Evolutionary conservation across 1,140 invertebrate genomes (phyloP), one percentile per base, ranked within the genome.

Genomic region (Laupala kohalensis): DNA sequence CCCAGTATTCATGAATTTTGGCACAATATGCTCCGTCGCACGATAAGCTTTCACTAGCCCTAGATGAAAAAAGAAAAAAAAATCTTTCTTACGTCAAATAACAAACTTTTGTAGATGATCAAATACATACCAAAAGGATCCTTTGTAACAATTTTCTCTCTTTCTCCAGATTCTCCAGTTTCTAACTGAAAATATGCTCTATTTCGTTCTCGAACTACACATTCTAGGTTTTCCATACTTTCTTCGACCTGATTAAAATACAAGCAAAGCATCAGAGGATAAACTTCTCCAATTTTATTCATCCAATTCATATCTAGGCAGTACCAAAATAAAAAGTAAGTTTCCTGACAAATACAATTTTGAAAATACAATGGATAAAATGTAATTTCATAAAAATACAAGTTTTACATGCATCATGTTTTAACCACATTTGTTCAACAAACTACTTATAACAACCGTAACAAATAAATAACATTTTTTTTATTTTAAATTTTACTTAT

Each of bases 191-290:
- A 90, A 81, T 93, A 97, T 5, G 97, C 97, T 76, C 86, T 83
- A 81, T 99, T 97, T 74, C 97, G 84, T 84, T 99, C 97, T 74
- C 91, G 84, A 0, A 99, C 89, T 6, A 99, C 93, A 30, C 83
- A 81, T 82, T 98, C 93, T 66, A 99, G 81, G 82, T 99, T 97
- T 74, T 90, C 85, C 97, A 99, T 99, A 30, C 95, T 97, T 74
- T 94, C 91, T 81, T 95, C 86, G 2, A 90, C 86, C 87, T 90
- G 73, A 26, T 77, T 75, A 67, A 67, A 75, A 23, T 75, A 73
- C 19, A 63, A 25, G 19, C 24, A 29, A n/a, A n/a, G n/a, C n/a
- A n/a, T n/a, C n/a, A n/a, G n/a, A n/a, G n/a, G n/a, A n/a, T n/a
- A n/a, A n/a, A n/a, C n/a, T n/a, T n/a, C n/a, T n/a, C n/a, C n/a